A percentile compares a stretch with the other conserved stretches of the same genome.
Conservation (phyloP, 2,113 vertebrate genomes). For the Coptodon bakossiorum region DNA sequence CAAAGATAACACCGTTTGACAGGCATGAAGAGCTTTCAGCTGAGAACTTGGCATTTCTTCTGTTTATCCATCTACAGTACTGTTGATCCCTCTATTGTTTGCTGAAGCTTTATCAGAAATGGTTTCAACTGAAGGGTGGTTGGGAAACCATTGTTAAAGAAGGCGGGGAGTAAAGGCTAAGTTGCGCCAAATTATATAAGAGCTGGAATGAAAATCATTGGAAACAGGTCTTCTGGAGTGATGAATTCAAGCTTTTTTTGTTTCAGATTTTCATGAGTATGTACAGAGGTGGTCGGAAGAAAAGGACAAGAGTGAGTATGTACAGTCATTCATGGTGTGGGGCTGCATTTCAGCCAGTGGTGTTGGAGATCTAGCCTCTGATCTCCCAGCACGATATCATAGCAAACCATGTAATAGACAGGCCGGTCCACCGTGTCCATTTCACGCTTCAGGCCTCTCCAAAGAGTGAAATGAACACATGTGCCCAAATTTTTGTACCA, state of each 20-base stretch:
- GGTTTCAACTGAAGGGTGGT: not conserved
- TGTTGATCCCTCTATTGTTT: not conserved
- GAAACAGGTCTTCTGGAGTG: fast-evolving
- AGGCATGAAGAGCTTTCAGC: not conserved
- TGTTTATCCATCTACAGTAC: not conserved
- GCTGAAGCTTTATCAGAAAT: not conserved
- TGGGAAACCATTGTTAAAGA: not conserved
- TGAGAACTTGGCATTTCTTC: not conserved
- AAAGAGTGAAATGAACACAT: not conserved
- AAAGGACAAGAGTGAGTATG: not conserved
- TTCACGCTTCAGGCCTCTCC: not conserved
- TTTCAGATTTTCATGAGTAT: not conserved
- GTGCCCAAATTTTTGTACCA: not conserved
- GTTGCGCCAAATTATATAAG: not conserved
- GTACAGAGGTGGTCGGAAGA: not conserved
- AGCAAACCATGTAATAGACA: not conserved
- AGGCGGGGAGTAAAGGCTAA: not conserved
- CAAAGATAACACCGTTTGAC: not conserved
- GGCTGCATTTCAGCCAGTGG: not conserved
- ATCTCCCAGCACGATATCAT: not conserved
- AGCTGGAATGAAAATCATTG: not conserved
- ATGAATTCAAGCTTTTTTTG: not conserved
- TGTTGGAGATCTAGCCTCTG: not conserved
- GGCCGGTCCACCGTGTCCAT: not conserved
- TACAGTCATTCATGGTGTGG: not conserved